These are phyloP conservation scores for Cebuella pygmaea DNA, from an alignment of 2,797 vertebrate species.

Conservation along the genomic window DNA sequence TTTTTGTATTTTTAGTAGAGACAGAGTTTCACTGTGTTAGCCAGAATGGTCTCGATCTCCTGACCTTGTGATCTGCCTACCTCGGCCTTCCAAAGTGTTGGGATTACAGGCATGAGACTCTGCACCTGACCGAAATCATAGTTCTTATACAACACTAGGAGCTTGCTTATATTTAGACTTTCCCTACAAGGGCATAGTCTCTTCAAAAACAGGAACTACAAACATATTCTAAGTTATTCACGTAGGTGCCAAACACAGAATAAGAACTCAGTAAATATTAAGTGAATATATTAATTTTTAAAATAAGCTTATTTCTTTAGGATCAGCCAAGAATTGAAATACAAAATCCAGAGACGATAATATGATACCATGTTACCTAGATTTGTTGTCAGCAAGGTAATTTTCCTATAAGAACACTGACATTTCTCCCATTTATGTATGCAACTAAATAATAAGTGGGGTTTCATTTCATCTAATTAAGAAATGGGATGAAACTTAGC, in stretches of 20 bases:
- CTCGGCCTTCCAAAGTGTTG: too few species aligned
- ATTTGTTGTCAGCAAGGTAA: background rate
- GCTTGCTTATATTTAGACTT: background rate
- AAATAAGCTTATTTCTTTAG: background rate
- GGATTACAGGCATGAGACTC: too few species aligned
- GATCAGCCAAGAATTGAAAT: background rate
- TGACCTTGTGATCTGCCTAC: too few species aligned
- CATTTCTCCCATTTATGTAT: background rate
- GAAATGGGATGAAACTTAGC: slow-evolving; percentile 44
- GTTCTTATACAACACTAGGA: background rate
- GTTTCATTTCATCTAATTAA: slow-evolving; percentile 55
- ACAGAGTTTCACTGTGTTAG: too few species aligned
- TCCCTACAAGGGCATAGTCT: background rate
- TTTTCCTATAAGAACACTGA: background rate
- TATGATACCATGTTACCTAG: background rate
- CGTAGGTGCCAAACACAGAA: background rate
- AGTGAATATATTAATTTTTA: slow-evolving; percentile 8
- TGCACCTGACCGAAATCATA: background rate
- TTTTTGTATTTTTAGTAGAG: too few species aligned
- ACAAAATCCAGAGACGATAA: background rate
- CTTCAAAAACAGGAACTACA: background rate
- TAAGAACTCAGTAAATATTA: background rate
- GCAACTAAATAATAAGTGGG: background rate
- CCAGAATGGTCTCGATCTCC: too few species aligned
- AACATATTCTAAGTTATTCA: background rate